phyloP scores from a whole-genome alignment of 2,797 vertebrate genomes.

The Petrocephalus schoutedeni region DNA sequence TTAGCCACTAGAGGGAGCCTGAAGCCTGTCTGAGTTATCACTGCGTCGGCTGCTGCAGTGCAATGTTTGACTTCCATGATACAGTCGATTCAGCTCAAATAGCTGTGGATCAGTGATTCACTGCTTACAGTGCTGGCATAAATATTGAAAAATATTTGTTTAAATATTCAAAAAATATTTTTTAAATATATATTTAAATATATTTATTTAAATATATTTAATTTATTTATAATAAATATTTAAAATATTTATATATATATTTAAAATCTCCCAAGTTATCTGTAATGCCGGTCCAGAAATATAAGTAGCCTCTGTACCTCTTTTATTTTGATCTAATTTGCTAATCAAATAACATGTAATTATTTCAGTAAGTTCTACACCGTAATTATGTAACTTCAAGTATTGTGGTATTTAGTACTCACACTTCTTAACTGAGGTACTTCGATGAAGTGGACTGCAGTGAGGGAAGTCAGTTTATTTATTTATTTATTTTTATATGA shows the following conservation, averaged over 20 bases:
- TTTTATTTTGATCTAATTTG: neutral
- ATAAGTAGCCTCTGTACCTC: neutral
- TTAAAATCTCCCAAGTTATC: neutral
- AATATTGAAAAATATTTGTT: neutral
- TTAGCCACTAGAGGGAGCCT: constrained; percentile 26
- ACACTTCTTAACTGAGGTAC: neutral
- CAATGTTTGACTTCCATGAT: neutral
- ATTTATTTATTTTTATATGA: neutral
- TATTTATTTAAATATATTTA: no score
- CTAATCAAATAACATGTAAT: neutral
- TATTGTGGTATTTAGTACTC: neutral
- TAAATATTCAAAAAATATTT: neutral
- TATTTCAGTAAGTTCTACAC: neutral
- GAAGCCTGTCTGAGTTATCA: neutral
- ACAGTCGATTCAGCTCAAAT: neutral
- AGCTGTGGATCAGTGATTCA: neutral
- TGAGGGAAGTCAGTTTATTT: neutral
- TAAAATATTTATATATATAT: no score
- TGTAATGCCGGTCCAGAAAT: neutral
- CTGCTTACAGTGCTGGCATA: neutral
- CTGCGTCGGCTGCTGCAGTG: neutral
- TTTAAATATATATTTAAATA: neutral
- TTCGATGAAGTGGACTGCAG: neutral
- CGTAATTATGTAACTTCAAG: neutral
- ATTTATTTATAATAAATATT: no score